phyloP scores from a whole-genome alignment of 2,888 invertebrate species.

The Parnassius orleans region DNA sequence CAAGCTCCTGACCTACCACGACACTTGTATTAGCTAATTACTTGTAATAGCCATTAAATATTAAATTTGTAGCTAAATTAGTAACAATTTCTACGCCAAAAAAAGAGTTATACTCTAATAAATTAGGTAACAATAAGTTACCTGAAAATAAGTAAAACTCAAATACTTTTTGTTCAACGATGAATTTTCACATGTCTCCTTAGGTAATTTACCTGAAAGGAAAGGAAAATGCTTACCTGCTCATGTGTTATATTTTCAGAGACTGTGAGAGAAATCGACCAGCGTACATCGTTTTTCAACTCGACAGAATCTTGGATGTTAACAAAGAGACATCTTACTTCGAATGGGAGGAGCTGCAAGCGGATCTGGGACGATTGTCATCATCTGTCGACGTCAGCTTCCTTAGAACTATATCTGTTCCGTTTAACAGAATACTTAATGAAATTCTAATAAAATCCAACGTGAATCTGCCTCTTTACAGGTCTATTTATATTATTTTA shows the following conservation, averaged over 20 bases:
- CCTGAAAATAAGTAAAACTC: too few species aligned
- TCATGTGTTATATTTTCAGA: slow-evolving; percentile 58
- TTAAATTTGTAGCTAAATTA: too few species aligned
- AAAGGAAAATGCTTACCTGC: slow-evolving; percentile 23
- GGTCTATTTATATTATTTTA: too few species aligned
- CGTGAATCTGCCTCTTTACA: slow-evolving; percentile 82
- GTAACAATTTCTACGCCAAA: too few species aligned
- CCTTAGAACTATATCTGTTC: slow-evolving; percentile 79
- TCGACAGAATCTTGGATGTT: slow-evolving; percentile 85
- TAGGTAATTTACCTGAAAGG: slow-evolving; percentile 1
- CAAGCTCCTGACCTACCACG: too few species aligned
- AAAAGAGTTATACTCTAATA: too few species aligned
- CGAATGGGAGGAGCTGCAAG: slow-evolving; percentile 82
- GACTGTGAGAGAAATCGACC: slow-evolving; percentile 86
- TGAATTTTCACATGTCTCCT: slow-evolving; percentile 9
- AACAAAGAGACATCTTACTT: slow-evolving; percentile 84
- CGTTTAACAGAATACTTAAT: slow-evolving; percentile 80
- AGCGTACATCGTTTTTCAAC: slow-evolving; percentile 86
- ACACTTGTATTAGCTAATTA: too few species aligned
- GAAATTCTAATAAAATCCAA: slow-evolving; percentile 80
- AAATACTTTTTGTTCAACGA: too few species aligned
- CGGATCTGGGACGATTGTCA: slow-evolving; percentile 74
- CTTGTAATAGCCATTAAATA: too few species aligned
- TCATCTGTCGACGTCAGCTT: slow-evolving; percentile 77
- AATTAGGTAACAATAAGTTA: too few species aligned